A percentile compares a stretch with the other conserved stretches of the same genome.
Conservation (phyloP, 2,797 vertebrate species). For the Tarsius wallacei region DNA sequence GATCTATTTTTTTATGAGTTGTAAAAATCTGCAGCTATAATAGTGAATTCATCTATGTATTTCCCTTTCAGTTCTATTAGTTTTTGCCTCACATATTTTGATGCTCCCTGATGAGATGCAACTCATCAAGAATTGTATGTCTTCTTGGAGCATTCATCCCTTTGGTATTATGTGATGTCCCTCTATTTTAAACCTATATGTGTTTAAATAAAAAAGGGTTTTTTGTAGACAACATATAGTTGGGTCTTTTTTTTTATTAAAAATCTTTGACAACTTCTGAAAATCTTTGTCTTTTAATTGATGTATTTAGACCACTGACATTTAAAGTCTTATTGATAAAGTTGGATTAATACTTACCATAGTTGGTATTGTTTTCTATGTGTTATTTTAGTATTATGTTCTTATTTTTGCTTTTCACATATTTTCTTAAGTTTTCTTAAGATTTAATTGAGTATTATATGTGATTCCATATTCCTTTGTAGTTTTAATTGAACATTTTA, state of each 20-base stretch:
- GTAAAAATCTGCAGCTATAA: background rate
- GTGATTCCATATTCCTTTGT: background rate
- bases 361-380: background rate
- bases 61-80: background rate
- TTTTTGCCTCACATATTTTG: background rate
- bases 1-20: background rate
- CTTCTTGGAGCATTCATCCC: background rate
- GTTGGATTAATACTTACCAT: background rate
- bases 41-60: background rate
- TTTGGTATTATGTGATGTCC: background rate
- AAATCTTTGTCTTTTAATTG: background rate
- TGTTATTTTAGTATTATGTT: background rate
- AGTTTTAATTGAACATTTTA: background rate
- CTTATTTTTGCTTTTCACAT: background rate
- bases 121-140: background rate
- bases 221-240: background rate
- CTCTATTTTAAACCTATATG: background rate
- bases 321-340: background rate
- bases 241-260: background rate
- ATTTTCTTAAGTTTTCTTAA: background rate
- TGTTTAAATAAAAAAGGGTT: background rate
- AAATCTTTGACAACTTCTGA: background rate
- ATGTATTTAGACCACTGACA: background rate
- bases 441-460: background rate
- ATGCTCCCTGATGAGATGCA: background rate